Base-by-base conservation (phyloP, 2,888 invertebrate species). In the Copidosoma aretas region DNA sequence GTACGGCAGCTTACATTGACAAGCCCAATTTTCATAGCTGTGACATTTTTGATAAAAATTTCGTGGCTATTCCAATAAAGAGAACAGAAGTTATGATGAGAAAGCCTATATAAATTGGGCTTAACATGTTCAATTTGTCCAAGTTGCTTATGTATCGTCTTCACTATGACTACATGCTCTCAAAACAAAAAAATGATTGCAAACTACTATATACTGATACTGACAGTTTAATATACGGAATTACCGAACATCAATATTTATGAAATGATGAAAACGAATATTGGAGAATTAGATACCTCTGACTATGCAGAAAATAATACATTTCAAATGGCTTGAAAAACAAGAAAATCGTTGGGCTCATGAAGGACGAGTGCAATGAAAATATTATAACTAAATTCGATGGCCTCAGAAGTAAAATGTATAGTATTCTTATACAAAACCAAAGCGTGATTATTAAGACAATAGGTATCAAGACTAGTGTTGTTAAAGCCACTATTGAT, bases 121-220 rank as follows among this genome's bases (percentile, higher is more conserved):
- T 79, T 58, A 70, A 71, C 25, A 71, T 79, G 12, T 70, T 81
- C 32, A 79, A 80, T 53, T 60, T 79, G 10, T 76, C 77, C 0
- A 78, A 79, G 72, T 72, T 72, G 5, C 66, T 75, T 32, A 77
- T 84, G 75, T 82, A 81, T 63, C 72, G 74, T 12, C 79, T 78
- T 67, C 76, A 32, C 8, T 32, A 32, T 32, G 32, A 32, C 8
- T 32, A 8, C 8, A 32, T 32, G 32, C 3, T 32, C 76, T 69
- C 77, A 8, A 32, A 32, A 32, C 32, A 32, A 32, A 32, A 32
- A 32, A 32, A 76, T 61, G 14, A 53, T 21, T 22, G 53, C 22
- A 53, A 53, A 22, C 14, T 53, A 4, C 10, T 53, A 1, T 53
- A 53, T 21, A 53, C 22, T 4, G 8, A 53, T 53, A 53, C 53